Evolutionary conservation across 2,113 vertebrate genomes (phyloP), one percentile per base, ranked within the genome.

Genomic region (Trogon melanurus): DNA sequence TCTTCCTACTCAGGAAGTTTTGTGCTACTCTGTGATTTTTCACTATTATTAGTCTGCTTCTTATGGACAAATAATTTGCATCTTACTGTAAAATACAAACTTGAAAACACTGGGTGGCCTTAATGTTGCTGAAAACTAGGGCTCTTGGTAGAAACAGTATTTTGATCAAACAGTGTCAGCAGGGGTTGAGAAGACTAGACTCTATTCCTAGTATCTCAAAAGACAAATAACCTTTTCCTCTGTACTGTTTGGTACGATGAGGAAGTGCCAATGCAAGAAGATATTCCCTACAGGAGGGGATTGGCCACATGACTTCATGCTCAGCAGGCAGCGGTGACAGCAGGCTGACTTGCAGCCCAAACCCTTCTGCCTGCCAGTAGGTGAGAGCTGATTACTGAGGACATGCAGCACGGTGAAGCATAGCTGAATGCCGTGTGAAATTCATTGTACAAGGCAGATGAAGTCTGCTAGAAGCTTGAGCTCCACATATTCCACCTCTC

Each of bases 261-360:
- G 69, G 50, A 95, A 66, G 87, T 85, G 71, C 58, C 85, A 96
- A 3, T 54, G 85, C 69, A 81, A 94, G 79, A 44, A 93, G 79
- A 79, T 57, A 34, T 22, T 88, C 82, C 85, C 79, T 74, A n/a
- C 36, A 75, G 61, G 67, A 93, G 66, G 4, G 13, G 20, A 72
- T 72, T 21, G 64, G 38, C 61, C 64, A 20, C 34, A 21, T 79
- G 79, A 79, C 71, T 88, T 86, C 30, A 19, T 69, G 69, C 73
- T 89, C 83, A 71, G 73, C 85, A 67, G 85, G 80, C 75, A 76
- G 70, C 0, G 0, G 73, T 92, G 86, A 84, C 83, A 94, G 91
- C 78, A 95, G 89, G 57, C 88, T 95, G 76, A 85, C 48, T 84
- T 96, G 91, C 50, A 82, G 79, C 66, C 78, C 78, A 94, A 82